A percentile compares a stretch with the other conserved stretches of the same genome.
Conservation (phyloP, 2,113 vertebrate genomes). For the Cottus gobio region DNA sequence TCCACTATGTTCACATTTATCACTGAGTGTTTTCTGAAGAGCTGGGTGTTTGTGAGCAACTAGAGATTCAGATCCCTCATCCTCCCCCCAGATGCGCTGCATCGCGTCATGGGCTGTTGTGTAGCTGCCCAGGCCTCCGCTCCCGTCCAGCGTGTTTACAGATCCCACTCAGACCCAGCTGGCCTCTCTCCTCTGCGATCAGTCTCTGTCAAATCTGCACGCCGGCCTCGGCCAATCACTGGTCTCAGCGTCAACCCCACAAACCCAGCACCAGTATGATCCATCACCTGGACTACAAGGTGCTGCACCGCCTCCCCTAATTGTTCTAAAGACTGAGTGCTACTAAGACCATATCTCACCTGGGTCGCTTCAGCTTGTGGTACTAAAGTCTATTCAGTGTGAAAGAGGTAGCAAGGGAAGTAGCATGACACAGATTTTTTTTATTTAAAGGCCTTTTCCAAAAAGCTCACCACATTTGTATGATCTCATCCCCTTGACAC, state of each 20-base stretch:
- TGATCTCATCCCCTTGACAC: background rate
- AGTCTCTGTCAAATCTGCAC: conserved; percentile 72
- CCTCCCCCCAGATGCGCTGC: conserved; percentile 57
- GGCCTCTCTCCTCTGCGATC: conserved; percentile 70
- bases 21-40: background rate
- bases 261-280: conserved; percentile 52
- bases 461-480: background rate
- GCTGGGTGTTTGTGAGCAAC: background rate
- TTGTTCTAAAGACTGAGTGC: conserved; percentile 57
- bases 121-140: conserved; percentile 17
- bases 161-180: conserved; percentile 70
- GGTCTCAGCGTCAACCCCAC: conserved; percentile 44
- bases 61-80: conserved; percentile 29
- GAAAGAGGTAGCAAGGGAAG: conserved; percentile 36
- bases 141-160: conserved; percentile 74
- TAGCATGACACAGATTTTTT: background rate
- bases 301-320: conserved; percentile 58
- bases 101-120: conserved; percentile 49
- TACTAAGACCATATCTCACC: conserved; percentile 55
- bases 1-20: background rate
- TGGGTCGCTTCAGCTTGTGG: conserved; percentile 36
- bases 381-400: conserved; percentile 28
- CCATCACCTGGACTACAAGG: conserved; percentile 64
- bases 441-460: background rate
- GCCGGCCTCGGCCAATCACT: conserved; percentile 65